Base-by-base conservation (phyloP, 23 tunicate species). In the Clavelina lepadiformis region DNA sequence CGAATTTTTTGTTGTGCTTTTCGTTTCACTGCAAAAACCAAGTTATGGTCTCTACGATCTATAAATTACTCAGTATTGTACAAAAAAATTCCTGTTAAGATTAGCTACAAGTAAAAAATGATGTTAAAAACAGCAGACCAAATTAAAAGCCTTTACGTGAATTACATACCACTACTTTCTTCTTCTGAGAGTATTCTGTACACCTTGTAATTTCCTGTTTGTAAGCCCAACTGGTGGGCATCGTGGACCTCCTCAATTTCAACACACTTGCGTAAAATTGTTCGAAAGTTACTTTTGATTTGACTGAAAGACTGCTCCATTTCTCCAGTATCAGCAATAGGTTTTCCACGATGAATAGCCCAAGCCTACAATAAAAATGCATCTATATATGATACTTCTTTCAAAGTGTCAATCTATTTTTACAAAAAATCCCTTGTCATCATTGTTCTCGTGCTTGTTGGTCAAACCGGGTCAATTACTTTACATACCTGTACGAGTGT, bases 121-220 rank as follows among this genome's bases (percentile, higher is more conserved):
- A 15, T 41, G 49, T 11, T n/a, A 41, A 41, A 41, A 41, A 41
- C 49, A 41, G 15, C 49, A 41, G 49, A 11, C 49, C 11, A 41
- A 41, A 41, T 41, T 41, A 15, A 41, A 11, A 15, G 15, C 49
- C 15, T 11, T 15, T 11, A 15, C 15, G 49, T 41, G 49, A 11
- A 41, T 11, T 11, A 25, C 21, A 3, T 46, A 82, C 89, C 80
- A 56, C 34, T 33, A 19, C 58, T 75, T 46, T 82, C 89, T 2
- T 65, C 68, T 3, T 38, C 30, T 5, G 73, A 61, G 2, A 82
- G 58, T 5, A 82, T 34, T 73, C 63, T 73, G 41, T 82, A 82
- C n/a, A 82, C 89, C 38, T 82, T 82, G 63, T 82, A 82, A 58
- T 82, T 82, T 64, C 89, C 89, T 44, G 66, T 72, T 58, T 82